Conservation (phyloP, 2,113 vertebrate genomes). For the Leptosomus discolor region DNA sequence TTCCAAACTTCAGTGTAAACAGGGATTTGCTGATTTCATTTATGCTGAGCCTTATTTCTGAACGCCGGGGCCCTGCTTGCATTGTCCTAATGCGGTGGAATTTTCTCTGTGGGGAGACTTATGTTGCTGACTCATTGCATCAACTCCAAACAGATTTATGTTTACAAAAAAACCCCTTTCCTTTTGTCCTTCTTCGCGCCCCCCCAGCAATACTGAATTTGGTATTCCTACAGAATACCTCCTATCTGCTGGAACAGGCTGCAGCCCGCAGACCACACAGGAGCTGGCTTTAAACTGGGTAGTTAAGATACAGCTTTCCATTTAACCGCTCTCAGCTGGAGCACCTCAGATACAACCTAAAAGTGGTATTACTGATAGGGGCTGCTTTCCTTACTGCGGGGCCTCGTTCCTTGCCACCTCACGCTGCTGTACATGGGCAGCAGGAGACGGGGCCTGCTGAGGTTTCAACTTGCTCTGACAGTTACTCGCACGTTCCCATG, state of each 20-base stretch:
- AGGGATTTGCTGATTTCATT: slow-evolving; percentile 50
- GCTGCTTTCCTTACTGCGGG: fast-evolving
- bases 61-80: background rate
- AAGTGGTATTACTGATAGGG: background rate
- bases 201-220: background rate
- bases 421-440: fast-evolving
- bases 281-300: background rate
- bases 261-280: background rate
- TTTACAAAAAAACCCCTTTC: background rate
- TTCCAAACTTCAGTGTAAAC: slow-evolving; percentile 2
- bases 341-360: background rate
- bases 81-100: slow-evolving; percentile 27
- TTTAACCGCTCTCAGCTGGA: background rate
- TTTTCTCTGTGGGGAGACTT: slow-evolving; percentile 53
- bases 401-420: fast-evolving
- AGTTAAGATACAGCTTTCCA: background rate
- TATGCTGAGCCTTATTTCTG: slow-evolving; percentile 39
- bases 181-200: background rate
- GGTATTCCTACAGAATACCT: background rate
- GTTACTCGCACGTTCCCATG: fast-evolving
- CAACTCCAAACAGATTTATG: slow-evolving; percentile 30
- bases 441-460: fast-evolving
- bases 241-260: background rate
- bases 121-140: slow-evolving; percentile 55
- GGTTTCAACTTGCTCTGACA: background rate